Percentiles rank a stretch among this genome's conserved stretches.
phyloP scores from a whole-genome alignment of 2,113 vertebrate genomes.

The Ptilonorhynchus violaceus region DNA sequence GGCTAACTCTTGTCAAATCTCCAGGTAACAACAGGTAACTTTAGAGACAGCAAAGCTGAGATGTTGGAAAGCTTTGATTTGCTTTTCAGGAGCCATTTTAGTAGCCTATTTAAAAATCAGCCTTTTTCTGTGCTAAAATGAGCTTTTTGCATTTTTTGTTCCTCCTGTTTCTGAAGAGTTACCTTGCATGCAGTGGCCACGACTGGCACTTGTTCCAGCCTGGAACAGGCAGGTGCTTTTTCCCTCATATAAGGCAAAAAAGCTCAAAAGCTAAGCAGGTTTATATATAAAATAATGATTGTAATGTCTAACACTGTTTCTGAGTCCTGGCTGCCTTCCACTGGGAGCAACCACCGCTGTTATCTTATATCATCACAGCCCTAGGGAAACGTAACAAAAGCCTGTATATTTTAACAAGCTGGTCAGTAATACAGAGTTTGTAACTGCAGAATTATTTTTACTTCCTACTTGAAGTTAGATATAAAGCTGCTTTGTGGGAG shows the following conservation, averaged over 20 bases:
- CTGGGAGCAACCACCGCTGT: background rate
- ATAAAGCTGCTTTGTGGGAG: background rate
- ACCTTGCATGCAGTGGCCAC: background rate
- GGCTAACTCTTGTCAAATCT: background rate
- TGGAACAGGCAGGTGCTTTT: accelerated
- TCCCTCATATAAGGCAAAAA: background rate
- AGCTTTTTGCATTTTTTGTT: background rate
- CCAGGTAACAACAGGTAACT: background rate
- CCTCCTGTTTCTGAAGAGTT: background rate
- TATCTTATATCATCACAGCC: background rate
- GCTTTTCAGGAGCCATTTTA: background rate
- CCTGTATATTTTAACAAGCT: background rate
- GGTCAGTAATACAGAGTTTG: background rate
- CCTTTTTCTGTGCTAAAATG: background rate
- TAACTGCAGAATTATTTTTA: background rate
- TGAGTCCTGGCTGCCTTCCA: background rate
- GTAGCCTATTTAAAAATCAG: background rate
- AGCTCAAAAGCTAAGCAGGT: background rate
- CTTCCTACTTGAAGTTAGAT: background rate
- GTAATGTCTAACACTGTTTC: background rate
- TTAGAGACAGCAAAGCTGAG: background rate
- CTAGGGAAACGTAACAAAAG: background rate
- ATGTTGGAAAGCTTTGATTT: background rate
- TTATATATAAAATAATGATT: background rate
- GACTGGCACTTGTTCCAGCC: background rate